Percentiles rank a stretch among this genome's conserved stretches.
Conservation (phyloP, 2,113 vertebrate genomes). For the Myocastor coypus region DNA sequence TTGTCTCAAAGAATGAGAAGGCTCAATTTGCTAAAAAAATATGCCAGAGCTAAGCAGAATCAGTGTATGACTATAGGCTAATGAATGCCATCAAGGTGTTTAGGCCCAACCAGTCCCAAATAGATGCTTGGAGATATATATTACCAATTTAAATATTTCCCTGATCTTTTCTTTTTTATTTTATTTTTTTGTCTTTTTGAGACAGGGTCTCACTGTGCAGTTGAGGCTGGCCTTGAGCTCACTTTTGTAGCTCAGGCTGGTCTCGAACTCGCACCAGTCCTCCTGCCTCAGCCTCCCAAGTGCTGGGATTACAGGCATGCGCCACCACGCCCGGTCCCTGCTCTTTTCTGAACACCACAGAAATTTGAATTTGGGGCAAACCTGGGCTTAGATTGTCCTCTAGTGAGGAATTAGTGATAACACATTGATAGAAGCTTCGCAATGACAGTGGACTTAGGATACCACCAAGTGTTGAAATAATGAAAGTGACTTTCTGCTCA, state of each 20-base stretch:
- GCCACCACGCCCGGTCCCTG: no score
- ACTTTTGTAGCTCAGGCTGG: no score
- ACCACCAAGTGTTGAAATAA: neutral
- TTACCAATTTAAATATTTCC: neutral
- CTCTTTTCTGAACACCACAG: neutral
- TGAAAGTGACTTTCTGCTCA: neutral
- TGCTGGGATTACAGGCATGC: no score
- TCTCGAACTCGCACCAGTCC: no score
- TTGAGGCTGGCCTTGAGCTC: no score
- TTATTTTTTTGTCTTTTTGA: no score
- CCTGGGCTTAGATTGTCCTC: neutral
- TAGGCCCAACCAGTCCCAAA: neutral
- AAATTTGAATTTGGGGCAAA: neutral
- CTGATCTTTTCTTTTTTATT: neutral
- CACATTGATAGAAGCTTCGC: neutral
- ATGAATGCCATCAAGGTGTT: neutral
- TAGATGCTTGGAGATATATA: neutral
- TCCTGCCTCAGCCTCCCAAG: no score
- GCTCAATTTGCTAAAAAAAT: neutral
- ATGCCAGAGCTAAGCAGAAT: neutral
- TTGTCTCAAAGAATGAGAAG: neutral
- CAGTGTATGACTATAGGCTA: neutral
- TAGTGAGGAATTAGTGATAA: neutral
- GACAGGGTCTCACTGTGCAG: no score
- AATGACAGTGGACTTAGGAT: neutral